A percentile compares a stretch with the other conserved stretches of the same genome.
These are phyloP conservation scores for Altica lythri DNA, from an alignment of 2,888 invertebrate species.

Conservation along the genomic window DNA sequence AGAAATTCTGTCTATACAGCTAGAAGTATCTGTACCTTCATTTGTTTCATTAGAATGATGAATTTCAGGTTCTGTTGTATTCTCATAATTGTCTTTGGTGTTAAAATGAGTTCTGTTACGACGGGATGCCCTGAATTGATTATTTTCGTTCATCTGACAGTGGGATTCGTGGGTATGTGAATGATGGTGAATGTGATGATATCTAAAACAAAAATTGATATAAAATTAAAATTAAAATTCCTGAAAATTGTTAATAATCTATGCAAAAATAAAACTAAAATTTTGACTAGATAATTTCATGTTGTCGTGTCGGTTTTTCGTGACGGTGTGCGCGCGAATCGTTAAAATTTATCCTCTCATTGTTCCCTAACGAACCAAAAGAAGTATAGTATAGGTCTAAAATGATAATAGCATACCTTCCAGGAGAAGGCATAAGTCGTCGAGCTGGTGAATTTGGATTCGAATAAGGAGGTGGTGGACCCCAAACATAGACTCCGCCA, in stretches of 20 bases:
- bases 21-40: constrained; percentile 58
- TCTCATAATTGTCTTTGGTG: constrained; percentile 62
- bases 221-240: too few relatives aligned
- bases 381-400: too few relatives aligned
- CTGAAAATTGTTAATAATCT: too few relatives aligned
- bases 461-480: constrained; percentile 87
- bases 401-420: too few relatives aligned
- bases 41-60: constrained; percentile 54
- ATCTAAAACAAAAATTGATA: too few relatives aligned
- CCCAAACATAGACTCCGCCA: constrained; percentile 72
- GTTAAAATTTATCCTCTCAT: too few relatives aligned
- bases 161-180: constrained; percentile 55
- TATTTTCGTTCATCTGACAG: constrained; percentile 56
- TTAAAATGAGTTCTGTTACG: constrained; percentile 48
- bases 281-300: too few relatives aligned
- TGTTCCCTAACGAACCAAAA: too few relatives aligned
- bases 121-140: constrained; percentile 48
- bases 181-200: constrained; percentile 55
- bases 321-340: too few relatives aligned
- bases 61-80: constrained; percentile 57
- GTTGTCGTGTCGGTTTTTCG: too few relatives aligned
- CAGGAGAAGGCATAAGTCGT: constrained; percentile 57
- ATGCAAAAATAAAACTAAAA: too few relatives aligned
- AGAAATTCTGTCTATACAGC: constrained; percentile 58
- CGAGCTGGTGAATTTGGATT: constrained; percentile 75